Conservation (phyloP, 2,113 vertebrate species). For the Malurus melanocephalus region DNA sequence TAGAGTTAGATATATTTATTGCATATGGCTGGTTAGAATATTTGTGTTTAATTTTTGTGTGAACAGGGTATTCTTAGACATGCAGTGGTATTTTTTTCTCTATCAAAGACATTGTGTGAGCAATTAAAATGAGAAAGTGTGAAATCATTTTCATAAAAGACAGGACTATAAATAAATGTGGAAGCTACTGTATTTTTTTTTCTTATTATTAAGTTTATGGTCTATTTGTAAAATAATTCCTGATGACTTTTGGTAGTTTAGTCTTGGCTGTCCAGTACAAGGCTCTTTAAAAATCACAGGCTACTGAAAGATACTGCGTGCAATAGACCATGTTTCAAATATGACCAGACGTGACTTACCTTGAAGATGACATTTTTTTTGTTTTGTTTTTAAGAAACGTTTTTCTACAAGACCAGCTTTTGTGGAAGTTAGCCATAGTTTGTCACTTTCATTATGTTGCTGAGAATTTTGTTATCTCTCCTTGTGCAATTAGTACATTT, state of each 20-base stretch:
- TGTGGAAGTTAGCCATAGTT: neutral
- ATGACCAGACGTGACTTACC: neutral
- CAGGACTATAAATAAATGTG: neutral
- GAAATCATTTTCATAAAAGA: neutral
- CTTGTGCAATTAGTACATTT: neutral
- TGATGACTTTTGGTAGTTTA: neutral
- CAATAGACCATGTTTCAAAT: neutral
- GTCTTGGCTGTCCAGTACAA: neutral
- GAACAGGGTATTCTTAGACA: neutral
- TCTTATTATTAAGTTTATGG: neutral
- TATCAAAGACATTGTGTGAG: neutral
- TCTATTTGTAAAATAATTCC: neutral
- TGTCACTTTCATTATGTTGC: neutral
- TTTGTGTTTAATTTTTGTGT: neutral
- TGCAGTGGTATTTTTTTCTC: neutral
- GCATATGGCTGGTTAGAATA: neutral
- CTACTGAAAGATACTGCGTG: neutral
- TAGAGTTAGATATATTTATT: conserved; percentile 12
- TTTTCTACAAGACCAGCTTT: neutral
- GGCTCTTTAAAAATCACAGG: neutral
- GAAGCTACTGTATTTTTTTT: neutral
- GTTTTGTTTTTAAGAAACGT: neutral
- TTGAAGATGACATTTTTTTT: neutral
- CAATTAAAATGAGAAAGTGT: neutral
- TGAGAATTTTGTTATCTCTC: neutral